phyloP scores from a whole-genome alignment of 1,140 invertebrate species.

The Bombus turneri region DNA sequence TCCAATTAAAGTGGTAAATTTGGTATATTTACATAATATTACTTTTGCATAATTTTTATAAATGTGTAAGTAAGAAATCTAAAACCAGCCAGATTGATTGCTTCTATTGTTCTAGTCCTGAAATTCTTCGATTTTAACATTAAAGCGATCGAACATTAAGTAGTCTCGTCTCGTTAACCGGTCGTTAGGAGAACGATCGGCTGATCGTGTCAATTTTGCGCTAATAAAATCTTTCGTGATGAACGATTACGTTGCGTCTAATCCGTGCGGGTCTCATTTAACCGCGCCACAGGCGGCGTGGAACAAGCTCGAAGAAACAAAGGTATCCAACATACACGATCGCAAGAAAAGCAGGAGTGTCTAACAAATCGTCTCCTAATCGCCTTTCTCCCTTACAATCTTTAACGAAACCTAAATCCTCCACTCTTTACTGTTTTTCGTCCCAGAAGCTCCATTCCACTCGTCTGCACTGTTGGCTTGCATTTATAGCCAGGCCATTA shows the following conservation, averaged over 20 bases:
- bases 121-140: too few relatives aligned
- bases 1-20: too few relatives aligned
- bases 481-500: constrained; percentile 41
- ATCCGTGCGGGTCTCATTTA: constrained; percentile 6
- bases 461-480: neutral
- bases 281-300: neutral
- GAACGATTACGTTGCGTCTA: constrained; percentile 25
- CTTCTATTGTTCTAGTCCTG: too few relatives aligned
- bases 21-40: too few relatives aligned
- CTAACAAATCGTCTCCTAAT: constrained; percentile 22
- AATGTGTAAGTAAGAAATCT: too few relatives aligned
- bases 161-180: too few relatives aligned
- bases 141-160: too few relatives aligned
- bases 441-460: neutral
- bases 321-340: neutral
- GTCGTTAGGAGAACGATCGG: neutral
- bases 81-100: too few relatives aligned
- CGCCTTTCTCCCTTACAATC: neutral
- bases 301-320: constrained; percentile 10
- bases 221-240: constrained; percentile 42
- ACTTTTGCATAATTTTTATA: too few relatives aligned
- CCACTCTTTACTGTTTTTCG: constrained; percentile 4
- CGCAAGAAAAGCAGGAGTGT: constrained; percentile 7
- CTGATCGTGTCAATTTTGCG: constrained; percentile 8
- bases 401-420: constrained; percentile 8